These are phyloP conservation scores for Crossaster papposus DNA, from an alignment of 53 echinoderm and acorn worm species.

Conservation along the genomic window DNA sequence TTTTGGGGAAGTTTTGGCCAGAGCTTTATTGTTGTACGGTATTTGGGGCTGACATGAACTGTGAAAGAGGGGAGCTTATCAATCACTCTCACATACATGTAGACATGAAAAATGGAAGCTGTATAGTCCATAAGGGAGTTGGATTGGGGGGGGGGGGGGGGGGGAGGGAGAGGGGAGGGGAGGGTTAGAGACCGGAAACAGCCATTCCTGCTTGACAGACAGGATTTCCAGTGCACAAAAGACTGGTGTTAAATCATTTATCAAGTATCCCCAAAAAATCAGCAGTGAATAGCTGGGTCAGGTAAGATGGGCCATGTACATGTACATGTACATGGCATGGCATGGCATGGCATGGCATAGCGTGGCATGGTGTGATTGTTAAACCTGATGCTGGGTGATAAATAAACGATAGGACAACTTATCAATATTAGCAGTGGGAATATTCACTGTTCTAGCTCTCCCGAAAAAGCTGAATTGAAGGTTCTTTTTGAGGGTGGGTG, in stretches of 20 bases:
- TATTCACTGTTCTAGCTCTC: too few species aligned
- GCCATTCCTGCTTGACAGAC: conserved; percentile 50
- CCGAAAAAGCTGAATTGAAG: too few species aligned
- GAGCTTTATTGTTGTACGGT: too few species aligned
- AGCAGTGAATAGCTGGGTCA: not conserved
- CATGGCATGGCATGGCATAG: not conserved
- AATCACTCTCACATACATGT: conserved; percentile 27
- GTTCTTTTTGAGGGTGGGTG: too few species aligned
- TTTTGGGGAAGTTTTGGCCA: not conserved
- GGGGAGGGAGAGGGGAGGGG: not conserved
- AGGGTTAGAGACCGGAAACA: conserved; percentile 43
- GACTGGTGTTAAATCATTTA: conserved; percentile 26
- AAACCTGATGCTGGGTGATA: conserved; percentile 24
- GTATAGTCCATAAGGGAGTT: not conserved
- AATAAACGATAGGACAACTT: not conserved
- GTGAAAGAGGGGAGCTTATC: conserved; percentile 7
- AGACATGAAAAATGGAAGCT: not conserved
- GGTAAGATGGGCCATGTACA: not conserved
- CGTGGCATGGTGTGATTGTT: not conserved
- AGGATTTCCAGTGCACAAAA: conserved; percentile 24
- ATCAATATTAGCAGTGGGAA: not conserved
- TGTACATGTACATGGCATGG: not conserved
- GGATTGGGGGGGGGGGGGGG: not conserved
- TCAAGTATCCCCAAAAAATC: not conserved
- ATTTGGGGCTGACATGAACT: not conserved